Evolutionary conservation across 2,797 vertebrate genomes (phyloP).

Genomic region (Tapera naevia): DNA sequence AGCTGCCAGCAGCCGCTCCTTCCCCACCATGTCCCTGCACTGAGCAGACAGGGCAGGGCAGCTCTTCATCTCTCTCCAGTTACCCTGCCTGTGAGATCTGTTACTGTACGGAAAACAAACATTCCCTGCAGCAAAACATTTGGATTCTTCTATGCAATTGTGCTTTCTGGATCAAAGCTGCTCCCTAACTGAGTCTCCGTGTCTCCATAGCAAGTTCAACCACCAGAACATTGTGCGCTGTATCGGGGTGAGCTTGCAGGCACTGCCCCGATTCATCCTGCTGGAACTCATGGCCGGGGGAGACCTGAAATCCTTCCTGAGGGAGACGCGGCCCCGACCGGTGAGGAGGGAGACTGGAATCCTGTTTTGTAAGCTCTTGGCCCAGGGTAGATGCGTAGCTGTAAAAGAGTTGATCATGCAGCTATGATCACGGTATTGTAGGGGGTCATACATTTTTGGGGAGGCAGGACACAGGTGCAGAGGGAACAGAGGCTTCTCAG

Average conservation of each 20-base stretch:
- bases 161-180: background rate
- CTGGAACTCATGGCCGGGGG: constrained; percentile 97
- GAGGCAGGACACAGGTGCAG: background rate
- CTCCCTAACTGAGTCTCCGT: background rate
- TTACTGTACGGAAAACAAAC: background rate
- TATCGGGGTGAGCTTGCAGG: constrained; percentile 94
- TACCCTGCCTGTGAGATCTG: background rate
- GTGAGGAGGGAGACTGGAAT: constrained; percentile 83
- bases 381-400: background rate
- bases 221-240: constrained; percentile 98
- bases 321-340: constrained; percentile 92
- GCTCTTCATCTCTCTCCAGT: background rate
- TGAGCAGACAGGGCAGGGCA: background rate
- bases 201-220: constrained; percentile 91
- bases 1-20: background rate
- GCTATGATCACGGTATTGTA: background rate
- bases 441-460: background rate
- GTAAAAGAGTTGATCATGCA: background rate
- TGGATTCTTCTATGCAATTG: background rate
- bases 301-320: constrained; percentile 95
- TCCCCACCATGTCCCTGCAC: background rate
- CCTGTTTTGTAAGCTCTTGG: background rate
- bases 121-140: background rate
- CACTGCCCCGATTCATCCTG: constrained; percentile 94
- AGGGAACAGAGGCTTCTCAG: background rate